These are phyloP conservation scores for Typhlichthys eigenmanni DNA, from an alignment of 2,797 vertebrate species.

Conservation along the genomic window DNA sequence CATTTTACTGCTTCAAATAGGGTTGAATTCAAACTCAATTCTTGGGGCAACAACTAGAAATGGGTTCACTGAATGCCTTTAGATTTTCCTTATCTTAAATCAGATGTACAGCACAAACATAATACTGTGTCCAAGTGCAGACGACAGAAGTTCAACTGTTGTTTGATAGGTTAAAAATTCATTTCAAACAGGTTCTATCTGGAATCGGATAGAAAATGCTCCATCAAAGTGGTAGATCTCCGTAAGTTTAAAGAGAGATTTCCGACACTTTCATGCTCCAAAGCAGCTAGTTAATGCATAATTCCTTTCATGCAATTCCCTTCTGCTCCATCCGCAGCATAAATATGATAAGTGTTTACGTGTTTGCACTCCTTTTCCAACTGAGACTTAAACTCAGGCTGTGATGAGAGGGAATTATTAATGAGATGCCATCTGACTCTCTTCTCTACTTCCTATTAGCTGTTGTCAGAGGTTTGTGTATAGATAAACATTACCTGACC, in stretches of 20 bases:
- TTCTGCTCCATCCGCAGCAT: conserved; percentile 7
- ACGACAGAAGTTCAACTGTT: neutral
- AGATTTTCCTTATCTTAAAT: neutral
- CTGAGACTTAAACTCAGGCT: conserved; percentile 18
- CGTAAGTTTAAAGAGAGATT: neutral
- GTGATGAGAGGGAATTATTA: conserved; percentile 57
- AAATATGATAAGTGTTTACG: conserved; percentile 40
- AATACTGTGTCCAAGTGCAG: neutral
- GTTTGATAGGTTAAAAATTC: conserved; percentile 4
- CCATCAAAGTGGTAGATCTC: conserved; percentile 8
- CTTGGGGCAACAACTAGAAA: too few relatives aligned
- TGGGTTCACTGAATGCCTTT: neutral
- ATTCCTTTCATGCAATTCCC: conserved; percentile 19
- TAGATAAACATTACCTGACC: conserved; percentile 1
- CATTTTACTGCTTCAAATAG: too few relatives aligned
- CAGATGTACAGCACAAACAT: neutral
- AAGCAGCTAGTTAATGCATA: conserved; percentile 20
- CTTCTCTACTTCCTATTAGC: conserved; percentile 24
- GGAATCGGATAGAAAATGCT: neutral
- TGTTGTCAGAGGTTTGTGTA: conserved; percentile 43
- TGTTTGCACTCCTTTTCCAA: conserved; percentile 30
- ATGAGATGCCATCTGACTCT: conserved; percentile 37
- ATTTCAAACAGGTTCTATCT: neutral
- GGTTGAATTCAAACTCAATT: too few relatives aligned
- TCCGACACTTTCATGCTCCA: conserved; percentile 4